Conservation (phyloP, 2,888 invertebrate genomes). For the Chironomus riparius region DNA sequence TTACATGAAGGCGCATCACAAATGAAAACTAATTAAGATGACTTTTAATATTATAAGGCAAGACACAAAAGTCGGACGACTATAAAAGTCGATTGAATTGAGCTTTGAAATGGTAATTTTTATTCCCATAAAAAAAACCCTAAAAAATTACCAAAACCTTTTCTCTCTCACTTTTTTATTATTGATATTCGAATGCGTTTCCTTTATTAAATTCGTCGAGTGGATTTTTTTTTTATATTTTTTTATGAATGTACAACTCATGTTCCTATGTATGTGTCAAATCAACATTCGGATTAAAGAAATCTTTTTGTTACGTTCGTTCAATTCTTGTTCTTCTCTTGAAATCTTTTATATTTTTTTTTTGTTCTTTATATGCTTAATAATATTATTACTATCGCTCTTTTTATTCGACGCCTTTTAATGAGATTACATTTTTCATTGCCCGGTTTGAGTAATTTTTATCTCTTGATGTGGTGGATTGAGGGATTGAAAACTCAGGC, state of each 20-base stretch:
- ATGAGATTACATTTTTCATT: slow-evolving; percentile 10
- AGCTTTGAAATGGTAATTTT: slow-evolving; percentile 23
- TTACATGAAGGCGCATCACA: not conserved
- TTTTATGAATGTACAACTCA: not conserved
- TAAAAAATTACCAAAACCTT: not conserved
- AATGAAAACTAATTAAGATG: slow-evolving; percentile 21
- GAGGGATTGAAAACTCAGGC: no score
- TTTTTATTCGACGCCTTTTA: slow-evolving; percentile 1
- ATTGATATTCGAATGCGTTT: slow-evolving; percentile 26
- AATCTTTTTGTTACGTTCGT: not conserved
- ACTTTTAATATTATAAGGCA: slow-evolving; percentile 11
- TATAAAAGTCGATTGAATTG: not conserved
- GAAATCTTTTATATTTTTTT: not conserved
- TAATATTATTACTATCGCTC: no score
- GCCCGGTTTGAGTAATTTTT: not conserved
- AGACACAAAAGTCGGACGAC: not conserved
- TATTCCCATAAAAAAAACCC: slow-evolving; percentile 12
- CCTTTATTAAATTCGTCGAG: slow-evolving; percentile 2
- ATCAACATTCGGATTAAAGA: not conserved
- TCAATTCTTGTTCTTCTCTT: not conserved
- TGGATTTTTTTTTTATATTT: not conserved
- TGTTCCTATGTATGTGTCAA: no score
- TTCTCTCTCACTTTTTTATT: not conserved
- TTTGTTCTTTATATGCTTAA: not conserved
- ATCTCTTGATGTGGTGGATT: no score